Evolutionary conservation across 2,113 vertebrate species (phyloP).

Genomic region (Equus quagga): DNA sequence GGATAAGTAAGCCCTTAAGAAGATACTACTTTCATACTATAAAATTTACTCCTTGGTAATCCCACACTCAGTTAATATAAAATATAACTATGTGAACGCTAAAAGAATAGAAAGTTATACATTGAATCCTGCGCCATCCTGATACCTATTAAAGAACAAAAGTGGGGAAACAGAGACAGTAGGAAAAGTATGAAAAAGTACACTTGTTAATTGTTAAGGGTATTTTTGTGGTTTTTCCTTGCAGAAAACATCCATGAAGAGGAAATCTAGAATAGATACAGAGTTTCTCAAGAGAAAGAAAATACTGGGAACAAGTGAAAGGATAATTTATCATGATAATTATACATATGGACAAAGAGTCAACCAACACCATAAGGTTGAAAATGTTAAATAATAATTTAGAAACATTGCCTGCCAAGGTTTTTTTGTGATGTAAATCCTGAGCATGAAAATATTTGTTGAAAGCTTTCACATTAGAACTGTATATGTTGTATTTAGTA

Average conservation of each 20-base stretch:
- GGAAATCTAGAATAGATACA: neutral
- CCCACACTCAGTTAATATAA: neutral
- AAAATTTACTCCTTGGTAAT: neutral
- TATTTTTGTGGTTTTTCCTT: slow-evolving; percentile 5
- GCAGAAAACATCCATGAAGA: neutral
- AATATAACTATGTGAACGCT: neutral
- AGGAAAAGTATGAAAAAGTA: neutral
- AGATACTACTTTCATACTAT: neutral
- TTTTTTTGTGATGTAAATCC: neutral
- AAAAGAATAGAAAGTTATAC: neutral
- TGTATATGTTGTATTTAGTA: neutral
- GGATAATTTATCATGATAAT: neutral
- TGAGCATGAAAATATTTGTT: neutral
- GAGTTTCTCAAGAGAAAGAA: neutral
- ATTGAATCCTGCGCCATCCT: neutral
- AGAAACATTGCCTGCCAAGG: neutral
- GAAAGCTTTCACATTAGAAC: neutral
- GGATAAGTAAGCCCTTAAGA: neutral
- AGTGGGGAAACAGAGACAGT: neutral
- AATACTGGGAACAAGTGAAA: neutral
- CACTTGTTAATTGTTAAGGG: neutral
- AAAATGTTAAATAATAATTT: slow-evolving; percentile 16
- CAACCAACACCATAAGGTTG: neutral
- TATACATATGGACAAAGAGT: neutral
- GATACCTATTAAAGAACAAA: neutral